These are phyloP conservation scores for Halichoerus grypus DNA, from an alignment of 2,113 vertebrate genomes.

Conservation along the genomic window DNA sequence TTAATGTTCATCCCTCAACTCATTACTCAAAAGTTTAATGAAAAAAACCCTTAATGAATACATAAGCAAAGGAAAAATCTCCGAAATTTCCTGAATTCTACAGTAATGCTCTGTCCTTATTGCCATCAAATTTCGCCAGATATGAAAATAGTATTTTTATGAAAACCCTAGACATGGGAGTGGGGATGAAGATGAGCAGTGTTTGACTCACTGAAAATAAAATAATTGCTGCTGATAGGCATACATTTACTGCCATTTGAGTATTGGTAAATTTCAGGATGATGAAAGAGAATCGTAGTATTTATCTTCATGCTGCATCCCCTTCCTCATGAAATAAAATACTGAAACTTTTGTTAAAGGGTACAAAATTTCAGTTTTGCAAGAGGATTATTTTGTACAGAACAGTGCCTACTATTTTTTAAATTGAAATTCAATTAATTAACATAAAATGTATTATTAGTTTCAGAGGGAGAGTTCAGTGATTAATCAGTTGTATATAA, in stretches of 20 bases:
- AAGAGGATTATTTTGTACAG: neutral
- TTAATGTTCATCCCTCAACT: neutral
- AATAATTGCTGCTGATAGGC: neutral
- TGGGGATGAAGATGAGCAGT: neutral
- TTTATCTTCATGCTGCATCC: neutral
- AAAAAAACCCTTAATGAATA: neutral
- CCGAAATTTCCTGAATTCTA: neutral
- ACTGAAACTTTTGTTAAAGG: neutral
- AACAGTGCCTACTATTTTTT: neutral
- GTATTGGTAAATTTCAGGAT: conserved; percentile 17
- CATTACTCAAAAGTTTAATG: neutral
- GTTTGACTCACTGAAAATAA: neutral
- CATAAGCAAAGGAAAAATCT: neutral
- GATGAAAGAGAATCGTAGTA: neutral
- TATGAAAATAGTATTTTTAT: neutral
- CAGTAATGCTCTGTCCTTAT: neutral
- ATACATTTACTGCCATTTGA: neutral
- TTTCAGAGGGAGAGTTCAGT: neutral
- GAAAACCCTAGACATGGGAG: neutral
- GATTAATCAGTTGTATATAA: neutral
- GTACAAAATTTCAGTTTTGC: neutral
- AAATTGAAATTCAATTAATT: neutral
- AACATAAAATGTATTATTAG: neutral
- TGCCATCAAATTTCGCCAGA: neutral
- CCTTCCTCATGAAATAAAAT: neutral